Evolutionary conservation across 37 sponge, comb jelly and placozoan genomes (phyloP).

Genomic region (Spongilla lacustris): DNA sequence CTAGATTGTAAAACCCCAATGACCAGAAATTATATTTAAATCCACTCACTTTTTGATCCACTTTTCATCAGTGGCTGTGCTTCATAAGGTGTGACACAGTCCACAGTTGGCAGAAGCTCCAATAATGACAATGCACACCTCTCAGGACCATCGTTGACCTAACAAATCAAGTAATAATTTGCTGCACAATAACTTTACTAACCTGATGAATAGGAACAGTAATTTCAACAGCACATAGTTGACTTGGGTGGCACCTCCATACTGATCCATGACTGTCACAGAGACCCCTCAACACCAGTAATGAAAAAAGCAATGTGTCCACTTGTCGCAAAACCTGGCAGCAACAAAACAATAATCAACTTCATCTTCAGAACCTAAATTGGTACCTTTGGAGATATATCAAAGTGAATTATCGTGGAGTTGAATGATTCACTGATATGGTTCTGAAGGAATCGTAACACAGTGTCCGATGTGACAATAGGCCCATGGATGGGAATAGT

Average conservation of each 20-base stretch:
- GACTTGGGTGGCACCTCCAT: slow-evolving; percentile 52
- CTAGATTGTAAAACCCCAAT: neutral
- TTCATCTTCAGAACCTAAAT: too few species aligned
- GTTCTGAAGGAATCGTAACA: slow-evolving; percentile 12
- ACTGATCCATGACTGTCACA: slow-evolving; percentile 64
- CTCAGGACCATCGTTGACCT: slow-evolving; percentile 17
- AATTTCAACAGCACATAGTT: slow-evolving; percentile 66
- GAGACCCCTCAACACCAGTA: slow-evolving; percentile 57
- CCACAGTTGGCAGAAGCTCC: slow-evolving; percentile 48
- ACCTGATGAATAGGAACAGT: slow-evolving; percentile 29
- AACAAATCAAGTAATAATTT: neutral
- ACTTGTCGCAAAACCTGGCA: slow-evolving; percentile 51
- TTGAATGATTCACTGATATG: neutral
- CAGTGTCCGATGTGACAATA: slow-evolving; percentile 20
- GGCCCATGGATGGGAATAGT: slow-evolving; percentile 51
- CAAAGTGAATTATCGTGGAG: neutral
- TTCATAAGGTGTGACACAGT: slow-evolving; percentile 24
- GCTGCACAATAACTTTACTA: neutral
- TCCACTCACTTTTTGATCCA: slow-evolving; percentile 5
- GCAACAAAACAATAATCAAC: too few species aligned
- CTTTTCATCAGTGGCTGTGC: slow-evolving; percentile 4
- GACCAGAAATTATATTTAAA: neutral
- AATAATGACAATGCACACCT: slow-evolving; percentile 28
- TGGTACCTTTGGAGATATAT: neutral
- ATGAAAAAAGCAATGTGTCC: slow-evolving; percentile 55